A percentile compares a stretch with the other conserved stretches of the same genome.
phyloP scores from a whole-genome alignment of 2,797 vertebrate genomes.

The Urocyon cinereoargenteus region DNA sequence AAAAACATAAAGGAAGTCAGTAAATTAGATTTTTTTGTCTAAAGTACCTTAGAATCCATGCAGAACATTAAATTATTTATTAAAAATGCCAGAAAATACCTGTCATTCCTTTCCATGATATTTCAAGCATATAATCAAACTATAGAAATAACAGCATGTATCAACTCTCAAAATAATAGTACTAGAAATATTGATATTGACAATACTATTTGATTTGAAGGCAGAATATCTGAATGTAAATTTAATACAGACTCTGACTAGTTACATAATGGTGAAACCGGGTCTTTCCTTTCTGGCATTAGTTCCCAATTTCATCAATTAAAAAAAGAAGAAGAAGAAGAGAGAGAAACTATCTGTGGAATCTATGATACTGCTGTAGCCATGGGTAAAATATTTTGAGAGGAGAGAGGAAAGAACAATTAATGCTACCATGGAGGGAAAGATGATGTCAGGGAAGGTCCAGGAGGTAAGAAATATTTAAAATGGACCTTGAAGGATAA shows the following conservation, averaged over 20 bases:
- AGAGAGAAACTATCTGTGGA: background rate
- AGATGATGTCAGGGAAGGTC: background rate
- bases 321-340: background rate
- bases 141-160: background rate
- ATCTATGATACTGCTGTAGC: background rate
- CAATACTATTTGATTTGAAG: background rate
- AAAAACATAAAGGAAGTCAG: background rate
- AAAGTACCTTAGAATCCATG: background rate
- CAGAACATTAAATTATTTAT: slow-evolving; percentile 28
- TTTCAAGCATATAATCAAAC: background rate
- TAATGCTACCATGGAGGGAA: background rate
- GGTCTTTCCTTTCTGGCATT: background rate
- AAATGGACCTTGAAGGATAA: background rate
- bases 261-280: background rate
- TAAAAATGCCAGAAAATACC: slow-evolving; percentile 20
- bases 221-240: background rate
- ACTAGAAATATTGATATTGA: background rate
- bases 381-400: background rate
- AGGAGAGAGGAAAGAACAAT: background rate
- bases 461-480: background rate
- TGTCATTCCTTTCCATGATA: background rate
- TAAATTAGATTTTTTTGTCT: background rate
- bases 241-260: background rate
- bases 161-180: background rate
- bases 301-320: background rate